These are phyloP conservation scores for Micrasema minimum DNA, from an alignment of 1,140 invertebrate genomes.

Conservation along the genomic window DNA sequence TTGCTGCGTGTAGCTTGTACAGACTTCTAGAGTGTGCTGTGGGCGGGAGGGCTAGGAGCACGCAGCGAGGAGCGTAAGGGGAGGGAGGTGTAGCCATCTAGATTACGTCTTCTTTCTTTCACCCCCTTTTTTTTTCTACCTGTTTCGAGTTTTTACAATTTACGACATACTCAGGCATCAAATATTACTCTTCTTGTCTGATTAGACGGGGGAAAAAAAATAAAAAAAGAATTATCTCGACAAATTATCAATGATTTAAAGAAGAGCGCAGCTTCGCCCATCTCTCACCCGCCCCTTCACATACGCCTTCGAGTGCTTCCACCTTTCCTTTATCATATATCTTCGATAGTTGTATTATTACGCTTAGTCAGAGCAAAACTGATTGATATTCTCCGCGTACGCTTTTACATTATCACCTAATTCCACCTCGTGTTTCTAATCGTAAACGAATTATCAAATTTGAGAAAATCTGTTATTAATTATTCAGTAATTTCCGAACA, in stretches of 20 bases:
- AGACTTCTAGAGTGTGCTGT: too few species aligned
- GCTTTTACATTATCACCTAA: conserved; percentile 29
- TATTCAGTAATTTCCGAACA: conserved; percentile 6
- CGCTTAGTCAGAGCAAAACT: conserved; percentile 32
- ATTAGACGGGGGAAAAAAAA: too few species aligned
- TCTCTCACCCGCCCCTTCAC: conserved; percentile 1
- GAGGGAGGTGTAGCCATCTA: too few species aligned
- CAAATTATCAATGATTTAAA: too few species aligned
- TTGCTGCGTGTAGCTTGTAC: too few species aligned
- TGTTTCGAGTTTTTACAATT: conserved; percentile 50
- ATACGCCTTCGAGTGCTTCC: too few species aligned
- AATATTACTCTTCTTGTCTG: conserved; percentile 51
- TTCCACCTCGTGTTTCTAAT: conserved; percentile 29
- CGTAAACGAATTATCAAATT: conserved; percentile 38
- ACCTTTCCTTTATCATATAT: too few species aligned
- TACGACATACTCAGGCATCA: conserved; percentile 48
- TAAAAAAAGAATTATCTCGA: too few species aligned
- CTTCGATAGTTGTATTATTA: conserved; percentile 46
- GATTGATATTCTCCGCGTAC: conserved; percentile 36
- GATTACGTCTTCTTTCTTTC: too few species aligned
- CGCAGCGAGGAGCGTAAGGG: too few species aligned
- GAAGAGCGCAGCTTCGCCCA: conserved; percentile 12
- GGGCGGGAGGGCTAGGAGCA: too few species aligned
- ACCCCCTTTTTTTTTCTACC: conserved; percentile 44
- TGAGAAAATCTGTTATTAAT: conserved; percentile 33